Evolutionary conservation across 2,797 vertebrate species (phyloP).

Genomic region (Lepilemur ruficaudatus): DNA sequence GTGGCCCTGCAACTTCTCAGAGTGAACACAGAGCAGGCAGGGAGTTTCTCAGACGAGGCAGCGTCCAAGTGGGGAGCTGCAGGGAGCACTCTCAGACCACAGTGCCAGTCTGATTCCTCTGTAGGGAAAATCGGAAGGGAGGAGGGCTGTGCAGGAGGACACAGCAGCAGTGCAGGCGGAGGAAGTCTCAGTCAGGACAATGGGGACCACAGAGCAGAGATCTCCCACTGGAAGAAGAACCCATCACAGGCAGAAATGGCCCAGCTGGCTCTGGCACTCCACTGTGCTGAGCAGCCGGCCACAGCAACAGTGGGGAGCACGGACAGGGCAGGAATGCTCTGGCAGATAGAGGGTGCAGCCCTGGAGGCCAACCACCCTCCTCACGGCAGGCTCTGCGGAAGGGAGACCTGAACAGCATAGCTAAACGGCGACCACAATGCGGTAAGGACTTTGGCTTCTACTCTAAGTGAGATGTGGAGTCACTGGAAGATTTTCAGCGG

Average conservation of each 20-base stretch:
- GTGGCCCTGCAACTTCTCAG: neutral
- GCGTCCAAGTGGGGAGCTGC: neutral
- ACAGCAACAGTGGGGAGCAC: neutral
- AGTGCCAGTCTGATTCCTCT: neutral
- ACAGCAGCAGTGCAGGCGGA: neutral
- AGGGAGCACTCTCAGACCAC: neutral
- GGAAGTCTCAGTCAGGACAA: neutral
- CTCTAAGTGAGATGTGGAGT: too few relatives aligned
- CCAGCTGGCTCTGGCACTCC: neutral
- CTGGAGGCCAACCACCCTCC: neutral
- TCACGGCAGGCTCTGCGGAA: neutral
- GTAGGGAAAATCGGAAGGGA: neutral
- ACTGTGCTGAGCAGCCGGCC: rapidly evolving
- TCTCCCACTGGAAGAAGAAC: neutral
- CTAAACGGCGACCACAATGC: neutral
- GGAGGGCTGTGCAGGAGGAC: neutral
- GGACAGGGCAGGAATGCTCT: neutral
- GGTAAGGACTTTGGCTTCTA: neutral
- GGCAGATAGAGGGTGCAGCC: neutral
- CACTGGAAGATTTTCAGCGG: neutral
- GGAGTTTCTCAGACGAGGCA: neutral
- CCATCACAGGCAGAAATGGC: neutral
- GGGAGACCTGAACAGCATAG: neutral
- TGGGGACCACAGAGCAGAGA: neutral
- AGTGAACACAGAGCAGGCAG: too few relatives aligned